Evolutionary conservation across 1,140 invertebrate species (phyloP).

Genomic region (Tetragnatha versicolor): DNA sequence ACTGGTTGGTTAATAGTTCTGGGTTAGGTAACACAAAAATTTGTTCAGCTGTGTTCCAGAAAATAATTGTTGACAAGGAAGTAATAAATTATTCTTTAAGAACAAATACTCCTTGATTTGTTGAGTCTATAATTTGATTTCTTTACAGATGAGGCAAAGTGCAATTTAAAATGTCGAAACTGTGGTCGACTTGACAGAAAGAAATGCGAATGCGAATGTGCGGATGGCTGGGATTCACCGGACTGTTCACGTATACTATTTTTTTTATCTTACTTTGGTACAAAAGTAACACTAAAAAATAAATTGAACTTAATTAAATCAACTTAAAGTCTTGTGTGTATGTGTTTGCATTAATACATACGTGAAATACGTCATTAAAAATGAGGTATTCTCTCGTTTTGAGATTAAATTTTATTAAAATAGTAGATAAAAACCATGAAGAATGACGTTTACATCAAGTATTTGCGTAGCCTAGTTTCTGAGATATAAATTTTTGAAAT

Average conservation of each 20-base stretch:
- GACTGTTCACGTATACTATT: constrained; percentile 50
- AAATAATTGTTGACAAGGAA: no score
- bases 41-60: no score
- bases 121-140: no score
- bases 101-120: no score
- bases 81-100: no score
- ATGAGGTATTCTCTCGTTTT: background rate
- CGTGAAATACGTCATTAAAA: background rate
- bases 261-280: no score
- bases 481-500: no score
- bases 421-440: background rate
- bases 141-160: background rate
- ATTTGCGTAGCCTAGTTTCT: no score
- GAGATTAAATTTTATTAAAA: background rate
- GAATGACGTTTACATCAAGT: no score
- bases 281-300: background rate
- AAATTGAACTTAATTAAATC: background rate
- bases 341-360: background rate
- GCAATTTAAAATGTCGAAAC: constrained; percentile 41
- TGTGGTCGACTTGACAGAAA: constrained; percentile 10
- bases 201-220: constrained; percentile 4
- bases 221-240: constrained; percentile 23
- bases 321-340: background rate
- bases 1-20: no score
- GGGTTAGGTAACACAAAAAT: no score